These are phyloP conservation scores for Perca flavescens DNA, from an alignment of 2,113 vertebrate species.

Conservation along the genomic window DNA sequence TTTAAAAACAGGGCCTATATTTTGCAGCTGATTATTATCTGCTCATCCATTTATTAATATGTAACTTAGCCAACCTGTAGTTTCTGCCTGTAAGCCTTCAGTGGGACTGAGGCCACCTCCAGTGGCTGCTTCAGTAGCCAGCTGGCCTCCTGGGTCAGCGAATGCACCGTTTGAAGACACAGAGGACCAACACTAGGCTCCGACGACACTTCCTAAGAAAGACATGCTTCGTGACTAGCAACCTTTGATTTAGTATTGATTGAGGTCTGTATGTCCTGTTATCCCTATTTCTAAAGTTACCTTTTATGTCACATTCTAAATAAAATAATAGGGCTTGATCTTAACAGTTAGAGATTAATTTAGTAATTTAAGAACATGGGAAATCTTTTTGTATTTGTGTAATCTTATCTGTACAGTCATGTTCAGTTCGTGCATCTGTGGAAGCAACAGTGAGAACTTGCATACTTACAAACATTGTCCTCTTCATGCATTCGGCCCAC, in stretches of 20 bases:
- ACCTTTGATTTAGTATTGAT: neutral
- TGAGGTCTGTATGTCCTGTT: neutral
- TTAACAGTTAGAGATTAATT: neutral
- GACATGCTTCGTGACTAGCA: neutral
- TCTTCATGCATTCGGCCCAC: slow-evolving; percentile 68
- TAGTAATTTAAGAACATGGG: neutral
- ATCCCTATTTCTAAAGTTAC: neutral
- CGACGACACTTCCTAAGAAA: slow-evolving; percentile 57
- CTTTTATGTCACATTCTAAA: neutral
- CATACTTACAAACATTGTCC: slow-evolving; percentile 62
- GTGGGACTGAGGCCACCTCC: slow-evolving; percentile 57
- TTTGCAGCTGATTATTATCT: slow-evolving; percentile 1
- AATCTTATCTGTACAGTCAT: neutral
- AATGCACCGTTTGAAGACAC: slow-evolving; percentile 42
- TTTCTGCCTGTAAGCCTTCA: slow-evolving; percentile 68
- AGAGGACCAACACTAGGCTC: slow-evolving; percentile 19
- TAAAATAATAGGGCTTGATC: neutral
- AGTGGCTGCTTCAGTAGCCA: slow-evolving; percentile 54
- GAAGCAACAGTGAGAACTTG: neutral
- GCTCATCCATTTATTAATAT: neutral
- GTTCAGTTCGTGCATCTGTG: neutral
- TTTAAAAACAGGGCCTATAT: neutral
- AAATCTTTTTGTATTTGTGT: neutral
- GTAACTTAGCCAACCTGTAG: slow-evolving; percentile 70
- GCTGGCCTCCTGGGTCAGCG: slow-evolving; percentile 60